Evolutionary conservation across 2,888 invertebrate species (phyloP), one percentile per base, ranked within the genome.

Genomic region (Eurois occulta): DNA sequence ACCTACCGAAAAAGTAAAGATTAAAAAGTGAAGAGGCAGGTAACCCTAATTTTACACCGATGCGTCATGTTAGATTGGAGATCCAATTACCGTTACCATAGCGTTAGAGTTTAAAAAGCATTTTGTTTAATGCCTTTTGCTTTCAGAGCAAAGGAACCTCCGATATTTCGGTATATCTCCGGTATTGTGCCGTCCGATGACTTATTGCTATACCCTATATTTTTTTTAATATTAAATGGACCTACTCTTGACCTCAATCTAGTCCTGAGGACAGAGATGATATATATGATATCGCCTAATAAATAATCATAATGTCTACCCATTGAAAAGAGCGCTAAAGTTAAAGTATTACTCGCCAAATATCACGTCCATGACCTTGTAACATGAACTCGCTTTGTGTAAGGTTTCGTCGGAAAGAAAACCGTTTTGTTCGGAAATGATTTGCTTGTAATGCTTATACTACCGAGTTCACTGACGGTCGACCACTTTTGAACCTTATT

Each of bases 311-410:
- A 52, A 52, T 60, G 66, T 75, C 43, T 67, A 38, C 5, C 24
- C 32, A 46, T 65, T 77, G 78, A 46, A 69, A 68, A 65, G n/a
- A 67, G 18, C 35, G 66, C 52, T 71, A 62, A 60, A 72, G 62
- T 60, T 68, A 74, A 74, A 84, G 41, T 67, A 67, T 62, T 41
- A 28, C 41, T 70, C 21, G 35, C 35, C 55, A 80, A 76, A 76
- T 85, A 67, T 66, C 55, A 55, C 72, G 41, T 48, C 48, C 64
- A 18, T 72, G 86, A 73, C 81, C 86, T 81, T 70, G 65, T 81
- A 21, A 43, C 71, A 35, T 75, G 66, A 67, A 46, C 70, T 76
- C 41, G 68, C 66, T 70, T 85, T 79, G 70, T 71, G 48, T 71
- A 75, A 58, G 82, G 48, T 68, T 83, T 73, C 72, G 8, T 13